Percentiles rank a stretch among this genome's conserved stretches.
Evolutionary conservation across 2,888 invertebrate species (phyloP).

Genomic region (Drosophila borealis): DNA sequence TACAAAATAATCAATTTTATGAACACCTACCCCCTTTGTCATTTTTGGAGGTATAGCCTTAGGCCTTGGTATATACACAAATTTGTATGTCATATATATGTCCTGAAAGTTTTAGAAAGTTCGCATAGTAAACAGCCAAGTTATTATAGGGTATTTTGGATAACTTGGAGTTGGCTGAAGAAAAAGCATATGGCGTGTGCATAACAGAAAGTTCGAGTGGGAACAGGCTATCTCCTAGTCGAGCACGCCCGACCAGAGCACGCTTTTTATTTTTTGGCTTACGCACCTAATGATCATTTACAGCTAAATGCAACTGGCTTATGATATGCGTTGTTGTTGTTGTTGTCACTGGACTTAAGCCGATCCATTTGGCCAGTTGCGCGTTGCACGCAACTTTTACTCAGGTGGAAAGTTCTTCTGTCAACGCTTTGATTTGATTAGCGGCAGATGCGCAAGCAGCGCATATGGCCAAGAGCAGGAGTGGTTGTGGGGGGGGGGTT

Average conservation of each 20-base stretch:
- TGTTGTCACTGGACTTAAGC: constrained; percentile 34
- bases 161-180: too few species aligned
- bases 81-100: too few species aligned
- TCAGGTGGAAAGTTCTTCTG: constrained; percentile 63
- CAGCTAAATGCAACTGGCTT: constrained; percentile 49
- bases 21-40: not conserved
- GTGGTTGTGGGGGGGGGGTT: not conserved
- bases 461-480: constrained; percentile 3
- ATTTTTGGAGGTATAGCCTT: constrained; percentile 2
- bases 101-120: too few species aligned
- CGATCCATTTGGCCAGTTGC: constrained; percentile 33
- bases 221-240: too few species aligned
- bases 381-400: constrained; percentile 52
- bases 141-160: too few species aligned
- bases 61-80: too few species aligned
- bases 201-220: too few species aligned
- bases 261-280: constrained; percentile 45
- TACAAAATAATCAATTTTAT: too few species aligned
- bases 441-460: constrained; percentile 48
- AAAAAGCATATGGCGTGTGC: too few species aligned
- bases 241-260: too few species aligned
- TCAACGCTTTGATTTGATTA: constrained; percentile 65
- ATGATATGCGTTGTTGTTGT: constrained; percentile 16
- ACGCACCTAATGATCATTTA: constrained; percentile 57
- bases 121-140: too few species aligned